Base-by-base conservation (phyloP, 1,140 invertebrate genomes). In the Eufriesea mexicana region DNA sequence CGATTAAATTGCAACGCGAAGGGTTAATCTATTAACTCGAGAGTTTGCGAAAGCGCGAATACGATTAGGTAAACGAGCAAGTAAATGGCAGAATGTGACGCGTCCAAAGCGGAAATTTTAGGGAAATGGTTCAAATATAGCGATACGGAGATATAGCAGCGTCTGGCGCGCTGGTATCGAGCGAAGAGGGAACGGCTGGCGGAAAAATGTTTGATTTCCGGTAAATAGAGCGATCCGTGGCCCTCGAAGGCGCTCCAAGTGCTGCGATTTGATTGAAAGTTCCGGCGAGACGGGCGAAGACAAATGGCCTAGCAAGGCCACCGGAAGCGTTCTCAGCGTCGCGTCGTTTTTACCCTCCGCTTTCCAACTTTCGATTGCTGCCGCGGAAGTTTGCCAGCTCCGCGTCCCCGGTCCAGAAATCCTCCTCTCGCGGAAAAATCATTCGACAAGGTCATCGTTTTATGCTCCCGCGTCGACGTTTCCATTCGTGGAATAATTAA, bases 331-430 rank as follows among this genome's bases (percentile, higher is more conserved):
- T 71, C 51, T 45, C 77, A 61, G 25, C 66, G 54, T 57, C 66
- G 66, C 42, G 25, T 23, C 54, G 77, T 59, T 79, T 59, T 70
- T 66, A 0, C 66, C 8, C 25, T 49, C 18, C 59, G 59, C 20
- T 51, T 79, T 2, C 42, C 2, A 70, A 79, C 77, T 79, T 79
- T 79, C 77, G 77, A 79, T 70, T 59, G 64, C n/a, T n/a, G 54
- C 14, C 42, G 35, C 66, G 77, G 54, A 79, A 79, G 77, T 70
- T 79, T 47, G 66, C 23, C 62, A 45, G 28, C n/a, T n/a, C n/a
- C n/a, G n/a, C 35, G 35, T 23, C 54, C 18, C 54, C 12, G 8
- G 54, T 18, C 5, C 16, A 5, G 20, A 35, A 7, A 28, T 16
- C 75, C 4, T 9, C 9, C 6, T 35, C 10, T 20, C 12, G 28